Evolutionary conservation across 2,113 vertebrate genomes (phyloP).

Genomic region (Tor tambroides): DNA sequence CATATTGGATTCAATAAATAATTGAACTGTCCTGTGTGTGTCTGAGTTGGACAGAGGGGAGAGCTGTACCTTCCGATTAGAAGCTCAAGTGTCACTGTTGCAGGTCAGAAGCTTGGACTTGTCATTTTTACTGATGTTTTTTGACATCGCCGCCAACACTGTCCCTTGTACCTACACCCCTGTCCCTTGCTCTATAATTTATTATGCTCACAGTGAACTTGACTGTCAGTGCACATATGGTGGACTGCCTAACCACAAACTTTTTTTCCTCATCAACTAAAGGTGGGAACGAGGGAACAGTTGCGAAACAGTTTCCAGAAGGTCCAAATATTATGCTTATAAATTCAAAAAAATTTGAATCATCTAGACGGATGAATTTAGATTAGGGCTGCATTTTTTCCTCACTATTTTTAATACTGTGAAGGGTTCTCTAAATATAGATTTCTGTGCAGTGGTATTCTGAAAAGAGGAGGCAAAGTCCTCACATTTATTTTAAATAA

Average conservation of each 20-base stretch:
- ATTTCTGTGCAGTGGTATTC: not conserved
- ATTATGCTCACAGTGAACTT: constrained; percentile 69
- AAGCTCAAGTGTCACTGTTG: constrained; percentile 73
- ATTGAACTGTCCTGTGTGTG: constrained; percentile 79
- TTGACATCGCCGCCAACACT: constrained; percentile 76
- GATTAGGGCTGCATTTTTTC: not conserved
- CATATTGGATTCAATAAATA: constrained; percentile 83
- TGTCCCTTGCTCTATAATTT: constrained; percentile 74
- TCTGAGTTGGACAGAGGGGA: constrained; percentile 76
- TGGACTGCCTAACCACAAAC: constrained; percentile 26
- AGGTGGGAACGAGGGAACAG: not conserved
- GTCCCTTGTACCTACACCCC: constrained; percentile 43
- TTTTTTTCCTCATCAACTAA: not conserved
- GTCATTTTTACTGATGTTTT: constrained; percentile 78
- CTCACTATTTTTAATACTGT: not conserved
- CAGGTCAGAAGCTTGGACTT: constrained; percentile 70
- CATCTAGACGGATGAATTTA: not conserved
- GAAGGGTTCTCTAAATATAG: not conserved
- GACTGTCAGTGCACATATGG: constrained; percentile 67
- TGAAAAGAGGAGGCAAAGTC: not conserved
- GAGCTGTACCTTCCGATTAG: constrained; percentile 87
- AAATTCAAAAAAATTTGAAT: not conserved
- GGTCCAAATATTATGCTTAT: not conserved
- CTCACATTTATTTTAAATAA: not conserved
- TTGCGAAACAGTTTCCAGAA: constrained; percentile 1